Evolutionary conservation across 2,797 vertebrate species (phyloP).

Genomic region (Tragopan temminckii): DNA sequence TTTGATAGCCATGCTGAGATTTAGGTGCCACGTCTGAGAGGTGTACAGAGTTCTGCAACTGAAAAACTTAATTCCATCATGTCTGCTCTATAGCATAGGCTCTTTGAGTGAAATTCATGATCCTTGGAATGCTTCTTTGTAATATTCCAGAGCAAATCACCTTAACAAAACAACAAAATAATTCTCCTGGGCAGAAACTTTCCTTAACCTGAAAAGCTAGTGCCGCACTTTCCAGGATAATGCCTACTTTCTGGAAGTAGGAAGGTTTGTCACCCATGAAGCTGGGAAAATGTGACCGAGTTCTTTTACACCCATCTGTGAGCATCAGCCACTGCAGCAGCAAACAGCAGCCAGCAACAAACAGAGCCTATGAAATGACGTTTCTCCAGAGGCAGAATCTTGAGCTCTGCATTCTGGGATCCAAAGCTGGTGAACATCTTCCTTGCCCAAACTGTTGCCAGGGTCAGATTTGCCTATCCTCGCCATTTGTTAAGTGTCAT

Average conservation of each 20-base stretch:
- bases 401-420: background rate
- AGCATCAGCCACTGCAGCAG: background rate
- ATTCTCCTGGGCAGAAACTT: background rate
- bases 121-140: background rate
- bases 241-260: background rate
- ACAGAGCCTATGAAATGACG: fast-evolving
- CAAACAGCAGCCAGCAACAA: background rate
- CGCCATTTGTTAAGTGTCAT: background rate
- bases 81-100: fast-evolving
- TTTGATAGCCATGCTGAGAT: background rate
- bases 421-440: background rate
- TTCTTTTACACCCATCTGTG: background rate
- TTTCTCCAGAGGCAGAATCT: background rate
- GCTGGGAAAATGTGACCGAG: background rate
- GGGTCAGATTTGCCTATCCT: background rate
- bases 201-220: background rate
- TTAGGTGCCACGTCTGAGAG: background rate
- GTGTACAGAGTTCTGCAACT: background rate
- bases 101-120: background rate
- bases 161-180: background rate
- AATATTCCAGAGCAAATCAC: background rate
- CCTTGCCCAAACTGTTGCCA: background rate
- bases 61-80: background rate
- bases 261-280: background rate
- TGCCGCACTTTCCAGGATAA: background rate